phyloP scores from a whole-genome alignment of 2,797 vertebrate genomes.

The Amphiprion clarkii region DNA sequence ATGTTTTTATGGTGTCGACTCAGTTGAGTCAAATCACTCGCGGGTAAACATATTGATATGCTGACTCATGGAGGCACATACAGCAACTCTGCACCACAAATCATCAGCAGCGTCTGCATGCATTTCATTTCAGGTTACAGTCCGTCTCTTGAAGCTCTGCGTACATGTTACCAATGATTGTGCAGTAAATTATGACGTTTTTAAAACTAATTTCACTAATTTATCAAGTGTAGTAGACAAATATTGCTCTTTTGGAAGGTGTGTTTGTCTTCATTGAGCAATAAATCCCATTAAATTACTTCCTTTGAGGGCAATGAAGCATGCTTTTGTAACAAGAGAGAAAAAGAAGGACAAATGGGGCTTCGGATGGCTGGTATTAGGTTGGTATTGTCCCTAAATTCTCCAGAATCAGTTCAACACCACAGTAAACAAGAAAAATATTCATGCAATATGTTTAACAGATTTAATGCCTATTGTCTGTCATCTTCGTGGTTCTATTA shows the following conservation, averaged over 20 bases:
- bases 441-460: background rate
- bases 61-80: conserved; percentile 10
- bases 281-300: conserved; percentile 20
- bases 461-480: background rate
- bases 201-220: no score
- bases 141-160: background rate
- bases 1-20: conserved; percentile 45
- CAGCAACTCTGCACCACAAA: background rate
- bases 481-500: background rate
- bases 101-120: background rate
- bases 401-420: background rate
- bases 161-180: background rate
- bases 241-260: background rate
- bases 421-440: background rate
- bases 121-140: background rate
- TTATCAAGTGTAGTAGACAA: no score
- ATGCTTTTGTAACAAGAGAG: conserved; percentile 8
- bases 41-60: conserved; percentile 30
- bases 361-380: conserved; percentile 11
- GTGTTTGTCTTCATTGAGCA: conserved; percentile 22
- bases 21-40: conserved; percentile 29
- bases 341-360: conserved; percentile 7
- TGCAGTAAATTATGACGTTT: background rate
- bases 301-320: conserved; percentile 24
- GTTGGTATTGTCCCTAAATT: background rate